These are phyloP conservation scores for Siphlonurus alternatus DNA, from an alignment of 2,888 invertebrate species.

Conservation along the genomic window DNA sequence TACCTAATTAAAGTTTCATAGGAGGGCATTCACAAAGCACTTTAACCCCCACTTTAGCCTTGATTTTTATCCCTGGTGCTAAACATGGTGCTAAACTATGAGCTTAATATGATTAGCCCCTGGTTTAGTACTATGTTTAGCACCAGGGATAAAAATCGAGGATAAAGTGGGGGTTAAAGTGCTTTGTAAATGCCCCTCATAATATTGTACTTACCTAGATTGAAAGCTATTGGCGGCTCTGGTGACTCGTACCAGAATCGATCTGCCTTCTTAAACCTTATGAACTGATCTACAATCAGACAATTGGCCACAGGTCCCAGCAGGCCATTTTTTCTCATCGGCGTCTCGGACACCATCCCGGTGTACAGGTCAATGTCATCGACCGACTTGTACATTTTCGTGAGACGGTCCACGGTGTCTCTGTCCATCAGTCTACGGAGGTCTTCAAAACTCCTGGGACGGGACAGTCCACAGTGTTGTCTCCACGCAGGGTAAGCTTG, in stretches of 20 bases:
- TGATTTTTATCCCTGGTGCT: no score
- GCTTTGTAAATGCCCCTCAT: no score
- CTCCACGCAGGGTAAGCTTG: slow-evolving; percentile 63
- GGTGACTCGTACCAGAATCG: slow-evolving; percentile 76
- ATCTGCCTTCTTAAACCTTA: slow-evolving; percentile 62
- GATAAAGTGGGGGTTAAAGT: no score
- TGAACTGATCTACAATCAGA: slow-evolving; percentile 70
- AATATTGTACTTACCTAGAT: slow-evolving; percentile 35
- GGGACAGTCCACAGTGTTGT: slow-evolving; percentile 50
- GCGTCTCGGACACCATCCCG: slow-evolving; percentile 68
- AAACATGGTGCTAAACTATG: no score
- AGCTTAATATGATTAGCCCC: no score
- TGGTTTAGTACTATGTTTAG: no score
- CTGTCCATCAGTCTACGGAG: slow-evolving; percentile 45
- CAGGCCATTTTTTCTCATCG: slow-evolving; percentile 47
- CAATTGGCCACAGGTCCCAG: slow-evolving; percentile 76
- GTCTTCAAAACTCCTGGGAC: slow-evolving; percentile 43
- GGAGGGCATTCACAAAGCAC: no score
- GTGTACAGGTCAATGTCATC: slow-evolving; percentile 81
- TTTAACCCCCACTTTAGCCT: no score
- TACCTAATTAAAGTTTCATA: no score
- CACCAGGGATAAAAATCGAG: no score
- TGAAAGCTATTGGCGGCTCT: slow-evolving; percentile 45
- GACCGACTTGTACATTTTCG: no score
- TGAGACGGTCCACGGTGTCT: slow-evolving; percentile 43